phyloP scores from a whole-genome alignment of 2,888 invertebrate genomes.

The Teleiodes luculella region DNA sequence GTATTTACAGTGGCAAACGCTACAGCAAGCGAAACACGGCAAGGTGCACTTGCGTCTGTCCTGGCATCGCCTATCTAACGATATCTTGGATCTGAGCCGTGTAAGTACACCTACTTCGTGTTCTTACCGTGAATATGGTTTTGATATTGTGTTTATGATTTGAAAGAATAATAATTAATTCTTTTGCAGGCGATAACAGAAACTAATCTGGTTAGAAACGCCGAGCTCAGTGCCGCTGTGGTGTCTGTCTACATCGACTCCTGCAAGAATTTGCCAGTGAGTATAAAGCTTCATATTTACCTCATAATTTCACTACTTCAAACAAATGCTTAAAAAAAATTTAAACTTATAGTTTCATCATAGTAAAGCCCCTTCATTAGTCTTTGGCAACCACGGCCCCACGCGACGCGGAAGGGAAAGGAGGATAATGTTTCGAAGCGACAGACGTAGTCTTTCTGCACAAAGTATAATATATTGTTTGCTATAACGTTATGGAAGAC shows the following conservation, averaged over 20 bases:
- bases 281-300: slow-evolving; percentile 38
- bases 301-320: too few species aligned
- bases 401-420: too few species aligned
- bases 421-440: too few species aligned
- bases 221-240: slow-evolving; percentile 86
- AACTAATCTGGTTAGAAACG: slow-evolving; percentile 85
- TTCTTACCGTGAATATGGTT: background rate
- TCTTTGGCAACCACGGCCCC: too few species aligned
- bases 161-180: background rate
- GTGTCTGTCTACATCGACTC: slow-evolving; percentile 95
- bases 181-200: slow-evolving; percentile 83
- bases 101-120: slow-evolving; percentile 71
- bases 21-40: slow-evolving; percentile 97
- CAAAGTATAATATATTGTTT: too few species aligned
- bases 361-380: too few species aligned
- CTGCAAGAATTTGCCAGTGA: slow-evolving; percentile 93
- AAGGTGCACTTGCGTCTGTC: slow-evolving; percentile 92
- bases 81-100: slow-evolving; percentile 84
- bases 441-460: too few species aligned
- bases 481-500: too few species aligned
- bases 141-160: background rate
- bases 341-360: too few species aligned
- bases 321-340: too few species aligned
- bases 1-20: slow-evolving; percentile 89
- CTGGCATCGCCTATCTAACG: slow-evolving; percentile 90